These are phyloP conservation scores for Galaxea fascicularis DNA, from an alignment of 92 coral and sea anemone genomes.

Conservation along the genomic window DNA sequence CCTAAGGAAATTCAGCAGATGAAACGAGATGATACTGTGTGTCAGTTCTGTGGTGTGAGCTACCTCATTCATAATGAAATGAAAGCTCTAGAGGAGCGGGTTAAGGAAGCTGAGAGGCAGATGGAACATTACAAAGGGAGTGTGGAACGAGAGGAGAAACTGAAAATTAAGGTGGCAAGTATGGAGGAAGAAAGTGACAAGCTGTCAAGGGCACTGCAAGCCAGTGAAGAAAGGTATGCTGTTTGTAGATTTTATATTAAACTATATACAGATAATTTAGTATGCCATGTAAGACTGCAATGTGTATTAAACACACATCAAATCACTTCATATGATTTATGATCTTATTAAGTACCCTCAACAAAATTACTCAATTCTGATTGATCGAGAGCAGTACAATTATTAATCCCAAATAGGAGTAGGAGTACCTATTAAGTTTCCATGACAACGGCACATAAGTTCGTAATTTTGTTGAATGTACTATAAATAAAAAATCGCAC, in stretches of 20 bases:
- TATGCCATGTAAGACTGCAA: too few species aligned
- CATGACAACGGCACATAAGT: too few species aligned
- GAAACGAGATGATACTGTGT: conserved; percentile 93
- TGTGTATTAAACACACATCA: too few species aligned
- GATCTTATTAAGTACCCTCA: too few species aligned
- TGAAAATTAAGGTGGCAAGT: conserved; percentile 73
- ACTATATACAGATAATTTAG: too few species aligned
- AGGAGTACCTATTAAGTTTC: too few species aligned
- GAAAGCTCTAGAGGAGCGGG: conserved; percentile 91
- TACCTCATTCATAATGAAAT: conserved; percentile 97
- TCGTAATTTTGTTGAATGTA: too few species aligned
- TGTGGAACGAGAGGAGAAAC: conserved; percentile 89
- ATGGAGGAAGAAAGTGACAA: conserved; percentile 83
- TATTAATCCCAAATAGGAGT: too few species aligned
- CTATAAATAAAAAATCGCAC: too few species aligned
- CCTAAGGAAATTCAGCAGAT: conserved; percentile 90
- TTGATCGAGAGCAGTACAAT: too few species aligned
- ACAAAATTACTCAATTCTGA: too few species aligned
- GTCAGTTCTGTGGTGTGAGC: conserved; percentile 99
- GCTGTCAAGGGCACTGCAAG: conserved; percentile 74
- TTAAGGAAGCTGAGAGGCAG: conserved; percentile 87
- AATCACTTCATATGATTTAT: too few species aligned
- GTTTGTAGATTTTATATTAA: not conserved
- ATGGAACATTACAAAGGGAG: conserved; percentile 96
- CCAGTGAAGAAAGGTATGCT: conserved; percentile 82